A percentile compares a stretch with the other conserved stretches of the same genome.
Conservation (phyloP, 1,140 invertebrate species). For the Coptotermes formosanus region DNA sequence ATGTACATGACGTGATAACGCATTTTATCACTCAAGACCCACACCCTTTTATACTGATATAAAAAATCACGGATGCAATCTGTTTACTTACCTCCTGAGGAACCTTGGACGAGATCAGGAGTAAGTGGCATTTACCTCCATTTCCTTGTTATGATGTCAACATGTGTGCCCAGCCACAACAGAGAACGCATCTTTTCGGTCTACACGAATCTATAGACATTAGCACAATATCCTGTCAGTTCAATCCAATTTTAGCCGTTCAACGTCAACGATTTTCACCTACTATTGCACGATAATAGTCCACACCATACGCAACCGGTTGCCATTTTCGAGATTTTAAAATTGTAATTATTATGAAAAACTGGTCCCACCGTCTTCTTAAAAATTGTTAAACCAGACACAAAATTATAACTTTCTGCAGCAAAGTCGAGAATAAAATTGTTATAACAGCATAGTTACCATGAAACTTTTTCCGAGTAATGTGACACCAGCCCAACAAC, state of each 20-base stretch:
- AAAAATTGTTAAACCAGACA: too few species aligned
- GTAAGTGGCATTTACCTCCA: neutral
- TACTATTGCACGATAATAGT: neutral
- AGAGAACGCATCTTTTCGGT: neutral
- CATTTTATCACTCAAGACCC: neutral
- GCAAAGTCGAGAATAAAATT: too few species aligned
- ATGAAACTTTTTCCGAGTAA: too few species aligned
- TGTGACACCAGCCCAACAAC: too few species aligned
- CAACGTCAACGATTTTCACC: neutral
- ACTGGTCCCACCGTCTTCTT: neutral
- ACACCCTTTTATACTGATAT: neutral
- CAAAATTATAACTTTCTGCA: too few species aligned
- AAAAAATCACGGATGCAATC: neutral
- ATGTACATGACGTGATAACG: neutral
- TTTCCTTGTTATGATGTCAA: neutral
- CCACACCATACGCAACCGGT: neutral
- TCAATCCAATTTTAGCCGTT: neutral
- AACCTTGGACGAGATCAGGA: neutral
- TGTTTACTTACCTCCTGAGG: neutral
- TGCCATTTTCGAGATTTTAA: neutral
- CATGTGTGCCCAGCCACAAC: neutral
- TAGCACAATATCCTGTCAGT: neutral
- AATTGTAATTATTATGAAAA: neutral
- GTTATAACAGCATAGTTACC: too few species aligned
- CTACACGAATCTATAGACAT: neutral